Base-by-base conservation (phyloP, 2,797 vertebrate species). In the Orientallactaga sibirica region DNA sequence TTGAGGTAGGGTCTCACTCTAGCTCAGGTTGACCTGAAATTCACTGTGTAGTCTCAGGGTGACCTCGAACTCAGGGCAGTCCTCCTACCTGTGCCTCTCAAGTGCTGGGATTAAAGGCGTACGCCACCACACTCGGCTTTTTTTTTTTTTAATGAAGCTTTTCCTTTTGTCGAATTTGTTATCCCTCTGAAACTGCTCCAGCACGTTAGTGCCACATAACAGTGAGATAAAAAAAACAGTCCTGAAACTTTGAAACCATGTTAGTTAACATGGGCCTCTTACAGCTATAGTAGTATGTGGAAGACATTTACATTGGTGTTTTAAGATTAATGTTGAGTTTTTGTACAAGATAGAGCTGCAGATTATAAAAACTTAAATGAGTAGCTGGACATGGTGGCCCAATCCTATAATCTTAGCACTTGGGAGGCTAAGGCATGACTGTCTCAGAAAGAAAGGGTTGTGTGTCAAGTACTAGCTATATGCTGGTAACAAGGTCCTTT, bases 121-220 rank as follows among this genome's bases (percentile, higher is more conserved):
- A 15, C 16, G 61, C 27, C 25, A 10, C 66, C 27, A 22, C 10
- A 3, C 27, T 25, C 5, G 11, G 43, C 41, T 73, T 33, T 2
- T 27, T 73, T 88, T 73, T 66, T 73, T 58, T 80, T 88, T 91
- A 86, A 43, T 29, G 55, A 70, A 67, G 33, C 64, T 94, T 92
- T 94, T 55, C n/a, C n/a, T 93, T 96, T 93, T 86, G 37, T 96
- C 52, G 90, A 7, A 58, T 76, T 82, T 87, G 67, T 70, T 7
- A 79, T 90, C 75, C 10, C 75, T 89, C 10, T 84, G 83, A 93
- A 92, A 92, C 68, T 88, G 16, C 86, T 93, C 10, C 29, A 93
- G 37, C 86, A 61, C 43, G 29, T 78, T 84, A 70, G 33, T 81
- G 64, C 2, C 62, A 18, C 61, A 67, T 48, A 74, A 41, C 22